These are phyloP conservation scores for Ivindomyrus marchei DNA, from an alignment of 2,113 vertebrate species.

Conservation along the genomic window DNA sequence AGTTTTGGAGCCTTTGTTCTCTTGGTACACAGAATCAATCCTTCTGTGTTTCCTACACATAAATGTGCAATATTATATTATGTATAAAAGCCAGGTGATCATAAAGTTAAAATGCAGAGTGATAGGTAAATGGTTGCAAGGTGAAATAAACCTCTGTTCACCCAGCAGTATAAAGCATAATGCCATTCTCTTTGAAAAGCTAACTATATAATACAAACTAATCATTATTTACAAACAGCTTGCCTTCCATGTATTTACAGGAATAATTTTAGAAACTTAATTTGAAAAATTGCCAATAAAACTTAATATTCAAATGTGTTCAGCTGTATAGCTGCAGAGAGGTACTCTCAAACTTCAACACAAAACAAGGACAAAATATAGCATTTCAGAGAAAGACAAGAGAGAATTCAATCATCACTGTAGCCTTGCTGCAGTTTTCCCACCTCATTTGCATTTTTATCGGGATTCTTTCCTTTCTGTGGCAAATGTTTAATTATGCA, in stretches of 20 bases:
- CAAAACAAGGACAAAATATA: background rate
- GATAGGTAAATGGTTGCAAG: background rate
- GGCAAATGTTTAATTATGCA: background rate
- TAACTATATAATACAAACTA: background rate
- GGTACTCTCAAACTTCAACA: background rate
- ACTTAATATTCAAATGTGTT: background rate
- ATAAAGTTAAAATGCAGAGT: background rate
- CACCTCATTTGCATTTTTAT: background rate
- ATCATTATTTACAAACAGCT: background rate
- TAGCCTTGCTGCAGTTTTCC: background rate
- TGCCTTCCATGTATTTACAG: background rate
- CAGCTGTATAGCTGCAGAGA: background rate
- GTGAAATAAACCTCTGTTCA: background rate
- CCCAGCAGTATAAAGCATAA: background rate
- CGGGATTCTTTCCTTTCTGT: background rate
- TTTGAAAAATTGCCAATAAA: conserved; percentile 1
- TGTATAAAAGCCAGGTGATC: background rate
- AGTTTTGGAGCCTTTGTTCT: background rate
- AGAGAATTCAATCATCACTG: background rate
- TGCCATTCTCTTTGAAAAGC: background rate
- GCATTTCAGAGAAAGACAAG: background rate
- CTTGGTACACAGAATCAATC: background rate
- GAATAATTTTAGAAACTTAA: background rate
- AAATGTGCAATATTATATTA: background rate
- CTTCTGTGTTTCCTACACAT: background rate